Conservation (phyloP, 2,888 invertebrate genomes). For the Acanthosepion pharaonis region DNA sequence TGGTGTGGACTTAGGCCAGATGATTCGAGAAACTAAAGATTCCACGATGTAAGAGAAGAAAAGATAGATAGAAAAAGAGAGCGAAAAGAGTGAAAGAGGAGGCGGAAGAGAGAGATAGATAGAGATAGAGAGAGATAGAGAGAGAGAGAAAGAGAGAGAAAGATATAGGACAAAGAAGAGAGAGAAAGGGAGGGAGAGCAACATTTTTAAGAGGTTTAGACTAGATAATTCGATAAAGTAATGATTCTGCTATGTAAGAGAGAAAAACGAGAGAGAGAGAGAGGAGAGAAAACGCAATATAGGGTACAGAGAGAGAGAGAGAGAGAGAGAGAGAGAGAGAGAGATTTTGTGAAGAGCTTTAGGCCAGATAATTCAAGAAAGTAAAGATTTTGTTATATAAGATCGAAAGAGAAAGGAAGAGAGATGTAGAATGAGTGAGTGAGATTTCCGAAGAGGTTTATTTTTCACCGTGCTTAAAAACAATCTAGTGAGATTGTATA, state of each 20-base stretch:
- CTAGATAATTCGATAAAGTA: too few relatives aligned
- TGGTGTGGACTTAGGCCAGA: background rate
- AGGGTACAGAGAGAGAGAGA: background rate
- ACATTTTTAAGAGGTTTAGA: too few relatives aligned
- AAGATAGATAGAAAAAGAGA: background rate
- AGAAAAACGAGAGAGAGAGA: too few relatives aligned
- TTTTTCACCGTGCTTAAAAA: background rate
- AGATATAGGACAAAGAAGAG: too few relatives aligned
- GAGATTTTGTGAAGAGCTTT: background rate
- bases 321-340: background rate
- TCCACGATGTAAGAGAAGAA: background rate
- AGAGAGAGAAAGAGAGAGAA: too few relatives aligned
- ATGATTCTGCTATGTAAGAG: too few relatives aligned
- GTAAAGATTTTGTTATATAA: background rate
- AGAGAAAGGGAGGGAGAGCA: too few relatives aligned
- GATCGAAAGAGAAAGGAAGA: background rate
- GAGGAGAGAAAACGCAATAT: too few relatives aligned
- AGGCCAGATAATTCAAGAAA: background rate
- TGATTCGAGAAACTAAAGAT: background rate
- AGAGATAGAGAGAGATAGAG: too few relatives aligned
- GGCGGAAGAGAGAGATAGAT: background rate
- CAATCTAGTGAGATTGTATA: background rate
- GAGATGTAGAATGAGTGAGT: background rate
- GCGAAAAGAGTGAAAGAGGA: background rate
- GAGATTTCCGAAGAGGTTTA: background rate